Evolutionary conservation across 2,113 vertebrate genomes (phyloP), one percentile per base, ranked within the genome.

Genomic region (Mus pahari): DNA sequence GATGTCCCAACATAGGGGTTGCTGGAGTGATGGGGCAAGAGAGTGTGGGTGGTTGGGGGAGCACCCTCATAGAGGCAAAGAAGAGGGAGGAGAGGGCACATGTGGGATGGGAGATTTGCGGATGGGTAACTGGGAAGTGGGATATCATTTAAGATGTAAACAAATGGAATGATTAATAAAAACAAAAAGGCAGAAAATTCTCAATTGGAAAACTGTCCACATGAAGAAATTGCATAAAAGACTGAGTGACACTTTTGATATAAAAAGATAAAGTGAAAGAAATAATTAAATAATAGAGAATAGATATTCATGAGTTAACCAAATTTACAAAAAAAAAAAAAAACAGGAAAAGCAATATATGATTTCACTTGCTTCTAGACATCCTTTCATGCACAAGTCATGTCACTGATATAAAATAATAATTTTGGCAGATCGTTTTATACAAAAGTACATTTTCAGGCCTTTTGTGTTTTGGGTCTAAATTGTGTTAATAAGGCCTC

Each of bases 1-100:
- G 22, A 62, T 62, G 60, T 7, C 58, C 58, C 58, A 60, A 20
- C 20, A 7, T 62, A 62, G 22, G 22, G 7, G 7, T 9, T 62
- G 22, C 60, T 62, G 20, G 60, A 62, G 60, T 7, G 20, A 62
- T 62, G 60, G 7, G 22, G 60, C 60, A 24, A 22, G 60, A 62
- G 22, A 62, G 60, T 8, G 60, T 62, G 22, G 7, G 22, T 62
- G 22, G 22, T 24, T 24, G 22, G 22, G 22, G 60, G 19, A 24
- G 60, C 22, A 62, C 22, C 7, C 22, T 62, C 7, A 62, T 62
- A 62, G 60, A 62, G 22, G 8, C 60, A 9, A 62, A 62, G 60
- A 7, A 7, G 22, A 62, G 22, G 0, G 1, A 7, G 7, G 20
- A 60, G 58, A 60, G 20, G 7, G 22, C 22, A 24, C 5, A 9